Conservation (phyloP, 2,888 invertebrate genomes). For the Acrobasis suavella region DNA sequence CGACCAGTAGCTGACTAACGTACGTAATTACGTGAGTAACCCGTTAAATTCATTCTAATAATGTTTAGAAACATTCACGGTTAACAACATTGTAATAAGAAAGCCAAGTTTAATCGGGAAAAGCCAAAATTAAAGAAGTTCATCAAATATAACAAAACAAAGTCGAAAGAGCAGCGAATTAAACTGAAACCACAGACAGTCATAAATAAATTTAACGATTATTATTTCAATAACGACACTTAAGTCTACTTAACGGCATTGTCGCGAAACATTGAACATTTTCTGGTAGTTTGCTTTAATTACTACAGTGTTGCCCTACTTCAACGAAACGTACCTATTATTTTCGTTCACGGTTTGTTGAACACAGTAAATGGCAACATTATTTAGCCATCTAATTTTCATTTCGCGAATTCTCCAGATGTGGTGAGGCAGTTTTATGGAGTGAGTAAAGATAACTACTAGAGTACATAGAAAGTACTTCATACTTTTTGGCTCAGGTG, state of each 20-base stretch:
- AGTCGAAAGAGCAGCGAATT: background rate
- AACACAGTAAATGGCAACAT: constrained; percentile 60
- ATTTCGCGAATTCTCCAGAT: constrained; percentile 42
- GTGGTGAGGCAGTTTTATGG: constrained; percentile 7
- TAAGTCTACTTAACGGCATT: constrained; percentile 47
- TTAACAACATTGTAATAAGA: too few relatives aligned
- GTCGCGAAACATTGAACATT: constrained; percentile 61
- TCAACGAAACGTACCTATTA: constrained; percentile 53
- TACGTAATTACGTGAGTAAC: too few relatives aligned
- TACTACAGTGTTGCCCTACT: constrained; percentile 60
- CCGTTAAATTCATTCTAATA: too few relatives aligned
- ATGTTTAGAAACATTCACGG: too few relatives aligned
- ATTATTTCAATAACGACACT: constrained; percentile 42
- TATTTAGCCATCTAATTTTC: constrained; percentile 58
- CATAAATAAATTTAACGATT: constrained; percentile 58
- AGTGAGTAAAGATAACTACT: constrained; percentile 17
- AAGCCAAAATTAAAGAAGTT: too few relatives aligned
- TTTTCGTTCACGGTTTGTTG: constrained; percentile 67
- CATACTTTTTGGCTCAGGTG: too few relatives aligned
- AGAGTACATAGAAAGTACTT: constrained; percentile 21
- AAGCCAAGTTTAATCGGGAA: too few relatives aligned
- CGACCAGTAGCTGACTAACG: too few relatives aligned
- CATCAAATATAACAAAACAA: background rate
- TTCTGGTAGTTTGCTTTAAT: constrained; percentile 66
- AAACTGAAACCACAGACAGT: constrained; percentile 41